Base-by-base conservation (phyloP, 2,888 invertebrate genomes). In the Drosophila hamatofila region DNA sequence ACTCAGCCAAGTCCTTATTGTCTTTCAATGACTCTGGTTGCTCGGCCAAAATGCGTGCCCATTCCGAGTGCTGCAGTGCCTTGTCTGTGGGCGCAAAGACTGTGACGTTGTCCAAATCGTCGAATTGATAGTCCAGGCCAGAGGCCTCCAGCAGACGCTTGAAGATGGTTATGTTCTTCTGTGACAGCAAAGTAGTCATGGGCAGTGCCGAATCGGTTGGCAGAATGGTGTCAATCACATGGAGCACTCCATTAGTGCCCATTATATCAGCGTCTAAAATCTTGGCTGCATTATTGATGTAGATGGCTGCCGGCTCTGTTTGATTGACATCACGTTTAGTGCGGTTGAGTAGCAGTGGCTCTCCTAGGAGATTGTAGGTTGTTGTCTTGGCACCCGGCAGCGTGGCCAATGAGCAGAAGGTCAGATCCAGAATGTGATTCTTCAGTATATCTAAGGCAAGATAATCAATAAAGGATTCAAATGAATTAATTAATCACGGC, bases 161-260 rank as follows among this genome's bases (percentile, higher is more conserved):
- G 91, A 96, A 95, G 74, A 94, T 94, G 0, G 95, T 94, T 37
- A 95, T 93, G 84, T 95, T 95, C 75, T 94, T 94, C 63, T 94
- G 94, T 62, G 94, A 93, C 76, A 96, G 93, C 6, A 95, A 93
- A 21, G 91, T 89, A 30, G 91, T 91, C 51, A 93, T 83, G 4
- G 93, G 92, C 54, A 92, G 71, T 0, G 92, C 92, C 25, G 94
- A 94, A 72, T 95, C 94, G 0, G 96, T 96, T 59, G 95, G 94
- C 49, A 96, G 90, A 30, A 96, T 94, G 4, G 94, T 94, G 82
- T 96, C 95, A 73, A 96, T 94, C 33, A 95, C 93, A 90, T 96
- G 96, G 33, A 96, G 89, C 3, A 96, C 95, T n/a, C 96, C 96
- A 91, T 96, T 96, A 2, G 95, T 95, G 14, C 94, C 96, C 92